These are phyloP conservation scores for Sarcophaga bullata DNA, from an alignment of 1,140 invertebrate species.

Conservation along the genomic window DNA sequence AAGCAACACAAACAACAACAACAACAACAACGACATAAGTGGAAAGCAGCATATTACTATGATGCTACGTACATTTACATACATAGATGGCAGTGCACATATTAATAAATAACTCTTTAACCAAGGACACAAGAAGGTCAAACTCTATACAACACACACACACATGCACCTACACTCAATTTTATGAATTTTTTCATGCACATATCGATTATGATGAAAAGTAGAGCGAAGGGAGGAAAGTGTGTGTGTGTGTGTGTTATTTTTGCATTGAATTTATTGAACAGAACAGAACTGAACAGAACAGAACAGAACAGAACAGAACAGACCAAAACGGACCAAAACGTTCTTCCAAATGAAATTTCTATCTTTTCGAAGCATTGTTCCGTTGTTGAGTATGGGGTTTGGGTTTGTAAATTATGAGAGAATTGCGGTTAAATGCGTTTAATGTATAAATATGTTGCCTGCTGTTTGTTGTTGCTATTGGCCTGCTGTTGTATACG, in stretches of 20 bases:
- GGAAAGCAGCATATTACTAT: neutral
- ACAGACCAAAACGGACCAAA: no score
- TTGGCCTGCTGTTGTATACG: no score
- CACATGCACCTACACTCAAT: neutral
- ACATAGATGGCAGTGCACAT: neutral
- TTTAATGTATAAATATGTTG: neutral
- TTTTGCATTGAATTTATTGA: no score
- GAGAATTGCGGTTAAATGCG: neutral
- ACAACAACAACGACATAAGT: no score
- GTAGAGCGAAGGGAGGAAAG: no score
- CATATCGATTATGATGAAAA: no score
- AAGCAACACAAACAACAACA: no score
- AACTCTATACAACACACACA: neutral
- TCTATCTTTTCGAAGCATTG: neutral
- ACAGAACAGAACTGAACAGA: no score
- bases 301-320: no score
- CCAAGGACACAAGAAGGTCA: slow-evolving; percentile 35
- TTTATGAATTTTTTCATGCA: neutral
- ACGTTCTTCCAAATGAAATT: no score
- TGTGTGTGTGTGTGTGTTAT: no score
- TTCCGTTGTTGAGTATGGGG: neutral
- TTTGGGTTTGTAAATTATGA: slow-evolving; percentile 4
- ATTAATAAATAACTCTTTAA: slow-evolving; percentile 29
- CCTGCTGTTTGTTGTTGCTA: no score
- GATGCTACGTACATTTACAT: neutral